Evolutionary conservation across 2,888 invertebrate species (phyloP), one percentile per base, ranked within the genome.

Genomic region (Octonoba sinensis): DNA sequence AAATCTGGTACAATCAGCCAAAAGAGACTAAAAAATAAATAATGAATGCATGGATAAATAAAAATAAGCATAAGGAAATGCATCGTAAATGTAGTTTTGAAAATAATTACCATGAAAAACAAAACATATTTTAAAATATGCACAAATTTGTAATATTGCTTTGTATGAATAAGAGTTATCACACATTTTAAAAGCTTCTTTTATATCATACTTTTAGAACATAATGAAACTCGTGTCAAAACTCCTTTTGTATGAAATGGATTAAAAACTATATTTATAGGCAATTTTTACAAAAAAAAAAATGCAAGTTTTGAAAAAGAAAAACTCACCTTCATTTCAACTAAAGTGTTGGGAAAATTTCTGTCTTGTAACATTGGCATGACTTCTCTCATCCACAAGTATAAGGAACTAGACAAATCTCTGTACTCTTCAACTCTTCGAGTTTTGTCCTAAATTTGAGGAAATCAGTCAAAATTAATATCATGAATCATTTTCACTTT

Each of bases 311-410:
- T 11, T 64, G 1, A 4, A 27, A 24, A 27, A 60, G 1, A 49
- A 49, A 20, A 1, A 83, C 84, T 75, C 90, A 96, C 96, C 91
- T 96, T 96, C 93, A 97, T 94, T 90, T 97, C 97, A 87, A 96
- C 95, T 87, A 97, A 91, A 85, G 96, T 96, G 86, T 94, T 92
- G 86, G 97, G 96, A 91, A 96, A 97, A 88, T 94, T 93, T 88
- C 96, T 93, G 89, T 96, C 95, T 77, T 94, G 92, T 93, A 95
- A 93, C 85, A 93, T 90, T 83, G 93, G 92, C 87, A 93, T 94
- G 88, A 96, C 95, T 90, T 97, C 96, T 86, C 94, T 92, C 87
- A 97, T 93, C 98, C 98, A 98, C 87, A 94, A 92, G 86, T 96
- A 93, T 85, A 98, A 92, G 85, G 92, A 92, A 83, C 93, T 93